Conservation (phyloP, 1,140 invertebrate genomes). For the Coenobita brevimanus region DNA sequence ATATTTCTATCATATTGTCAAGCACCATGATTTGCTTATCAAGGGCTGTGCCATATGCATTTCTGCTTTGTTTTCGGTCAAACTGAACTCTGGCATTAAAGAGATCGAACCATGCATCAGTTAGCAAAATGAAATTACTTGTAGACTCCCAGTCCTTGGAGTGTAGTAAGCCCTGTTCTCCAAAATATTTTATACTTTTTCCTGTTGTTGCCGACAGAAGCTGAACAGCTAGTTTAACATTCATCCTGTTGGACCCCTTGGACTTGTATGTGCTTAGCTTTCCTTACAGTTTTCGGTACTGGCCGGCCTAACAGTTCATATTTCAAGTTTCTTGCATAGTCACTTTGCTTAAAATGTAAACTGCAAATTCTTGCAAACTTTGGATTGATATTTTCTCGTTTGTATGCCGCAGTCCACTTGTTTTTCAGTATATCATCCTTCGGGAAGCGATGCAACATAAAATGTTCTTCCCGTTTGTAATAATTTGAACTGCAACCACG, state of each 20-base stretch:
- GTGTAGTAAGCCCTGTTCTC: neutral
- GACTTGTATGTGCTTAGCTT: too few species aligned
- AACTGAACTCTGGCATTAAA: neutral
- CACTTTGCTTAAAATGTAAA: too few species aligned
- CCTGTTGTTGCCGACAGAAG: neutral
- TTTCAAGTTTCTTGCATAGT: too few species aligned
- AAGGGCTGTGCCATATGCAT: neutral
- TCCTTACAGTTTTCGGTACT: neutral
- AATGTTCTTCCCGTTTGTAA: conserved; percentile 4
- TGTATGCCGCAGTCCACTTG: conserved; percentile 6
- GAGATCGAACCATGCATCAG: conserved; percentile 18
- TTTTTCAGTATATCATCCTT: neutral
- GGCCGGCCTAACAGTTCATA: too few species aligned
- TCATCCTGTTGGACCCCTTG: neutral
- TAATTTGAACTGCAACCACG: too few species aligned
- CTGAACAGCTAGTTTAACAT: too few species aligned
- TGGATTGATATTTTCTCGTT: conserved; percentile 6
- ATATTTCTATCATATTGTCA: too few species aligned
- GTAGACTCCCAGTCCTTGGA: neutral
- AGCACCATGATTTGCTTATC: neutral
- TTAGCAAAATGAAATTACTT: conserved; percentile 12
- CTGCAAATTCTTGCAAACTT: conserved; percentile 2
- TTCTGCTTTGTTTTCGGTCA: neutral
- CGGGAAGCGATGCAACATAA: conserved; percentile 17
- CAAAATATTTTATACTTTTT: conserved; percentile 10